Percentiles rank a stretch among this genome's conserved stretches.
phyloP scores from a whole-genome alignment of 2,113 vertebrate genomes.

The Azemiops feae region DNA sequence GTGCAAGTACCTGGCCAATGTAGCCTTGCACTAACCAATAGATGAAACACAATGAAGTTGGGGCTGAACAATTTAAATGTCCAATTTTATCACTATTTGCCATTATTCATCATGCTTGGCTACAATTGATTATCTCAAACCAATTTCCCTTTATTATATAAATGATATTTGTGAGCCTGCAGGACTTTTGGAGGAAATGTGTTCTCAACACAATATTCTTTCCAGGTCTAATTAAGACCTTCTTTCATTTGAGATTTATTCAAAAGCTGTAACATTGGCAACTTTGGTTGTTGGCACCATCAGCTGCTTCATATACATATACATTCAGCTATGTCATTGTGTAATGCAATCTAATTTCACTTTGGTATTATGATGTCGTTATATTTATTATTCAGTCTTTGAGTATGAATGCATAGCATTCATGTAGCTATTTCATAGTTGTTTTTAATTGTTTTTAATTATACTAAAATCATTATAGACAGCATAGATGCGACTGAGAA shows the following conservation, averaged over 20 bases:
- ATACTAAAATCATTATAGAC: not conserved
- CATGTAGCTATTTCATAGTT: not conserved
- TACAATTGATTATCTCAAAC: not conserved
- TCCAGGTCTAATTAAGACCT: not conserved
- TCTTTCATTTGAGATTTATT: not conserved
- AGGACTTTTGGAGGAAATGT: not conserved
- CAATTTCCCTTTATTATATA: not conserved
- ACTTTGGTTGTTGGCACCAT: not conserved
- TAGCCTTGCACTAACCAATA: not conserved
- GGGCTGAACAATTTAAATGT: not conserved
- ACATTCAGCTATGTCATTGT: not conserved
- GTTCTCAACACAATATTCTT: not conserved
- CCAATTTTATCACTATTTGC: not conserved
- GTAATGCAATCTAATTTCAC: not conserved
- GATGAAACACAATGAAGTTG: not conserved
- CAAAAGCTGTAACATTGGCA: not conserved
- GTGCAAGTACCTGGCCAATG: not conserved
- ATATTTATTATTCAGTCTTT: not conserved
- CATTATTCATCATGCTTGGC: not conserved
- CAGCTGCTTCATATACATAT: not conserved
- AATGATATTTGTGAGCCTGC: not conserved
- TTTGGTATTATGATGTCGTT: not conserved
- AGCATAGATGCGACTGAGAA: not conserved
- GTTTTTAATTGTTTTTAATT: too few relatives aligned
- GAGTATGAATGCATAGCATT: not conserved